Base-by-base conservation (phyloP, 2,888 invertebrate species). In the Lapara coniferarum region DNA sequence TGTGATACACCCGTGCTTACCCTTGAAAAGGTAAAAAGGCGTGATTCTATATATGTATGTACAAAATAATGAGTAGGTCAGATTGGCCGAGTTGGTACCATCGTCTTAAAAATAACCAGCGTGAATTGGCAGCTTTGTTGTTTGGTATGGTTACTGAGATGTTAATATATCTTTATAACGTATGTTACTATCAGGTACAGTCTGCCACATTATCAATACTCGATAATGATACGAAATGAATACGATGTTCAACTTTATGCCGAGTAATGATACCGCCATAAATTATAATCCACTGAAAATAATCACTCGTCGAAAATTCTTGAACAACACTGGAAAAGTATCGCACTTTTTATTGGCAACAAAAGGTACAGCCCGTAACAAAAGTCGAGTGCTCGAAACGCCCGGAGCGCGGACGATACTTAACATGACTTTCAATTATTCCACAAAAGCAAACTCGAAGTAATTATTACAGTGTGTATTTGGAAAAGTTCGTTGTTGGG, bases 381-480 rank as follows among this genome's bases (percentile, higher is more conserved):
- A 63, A 71, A 74, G 37, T 70, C 63, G 25, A 69, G 10, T 53
- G 19, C 10, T 55, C 10, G 19, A 74, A 73, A 69, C 49, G 44
- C 66, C n/a, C 66, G 49, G 13, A 49, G 63, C 69, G 63, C 70
- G 52, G 69, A 75, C 71, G 74, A 70, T 57, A 68, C 68, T 70
- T 71, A 70, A 73, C 74, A 78, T 77, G 77, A 78, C 79, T 81
- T 82, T 82, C 79, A 83, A 84, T 82, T 82, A 83, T 80, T 74
- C 75, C 68, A 63, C 46, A 69, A 76, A 81, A 81, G 79, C 78
- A 83, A 79, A 82, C 71, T 71, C 71, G 73, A 80, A 83, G 80
- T 81, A 81, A 82, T 82, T 83, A 81, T 81, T 78, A 46, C 49
- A 49, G 13, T 63, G 19, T 49, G 46, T 19, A 63, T 19, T 63